A percentile compares a stretch with the other conserved stretches of the same genome.
Conservation (phyloP, 2,888 invertebrate genomes). For the Brenthis hecate region DNA sequence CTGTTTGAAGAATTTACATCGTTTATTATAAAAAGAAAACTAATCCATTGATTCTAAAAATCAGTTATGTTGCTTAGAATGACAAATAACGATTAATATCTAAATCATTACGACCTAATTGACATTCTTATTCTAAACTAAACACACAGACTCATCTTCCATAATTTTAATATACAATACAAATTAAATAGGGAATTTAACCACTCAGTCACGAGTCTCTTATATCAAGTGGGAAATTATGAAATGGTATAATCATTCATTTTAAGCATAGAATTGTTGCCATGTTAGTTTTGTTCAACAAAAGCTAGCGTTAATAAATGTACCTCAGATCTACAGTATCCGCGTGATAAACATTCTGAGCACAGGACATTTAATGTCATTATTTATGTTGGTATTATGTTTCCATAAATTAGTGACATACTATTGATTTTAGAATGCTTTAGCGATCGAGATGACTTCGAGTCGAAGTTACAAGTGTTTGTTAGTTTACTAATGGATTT, state of each 20-base stretch:
- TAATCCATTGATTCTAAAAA: too few species aligned
- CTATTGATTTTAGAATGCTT: conserved; percentile 19
- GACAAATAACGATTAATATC: too few species aligned
- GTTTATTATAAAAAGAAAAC: too few species aligned
- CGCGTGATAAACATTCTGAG: conserved; percentile 44
- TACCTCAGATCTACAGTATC: conserved; percentile 41
- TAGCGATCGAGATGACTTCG: conserved; percentile 10
- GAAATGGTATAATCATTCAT: conserved; percentile 32
- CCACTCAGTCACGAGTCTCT: conserved; percentile 28
- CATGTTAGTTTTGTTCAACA: conserved; percentile 35
- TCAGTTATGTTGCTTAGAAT: too few species aligned
- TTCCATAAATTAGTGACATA: conserved; percentile 49
- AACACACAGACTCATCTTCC: conserved; percentile 7
- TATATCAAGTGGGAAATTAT: conserved; percentile 28
- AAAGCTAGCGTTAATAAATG: conserved; percentile 42
- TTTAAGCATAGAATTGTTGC: conserved; percentile 37
- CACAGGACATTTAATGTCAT: conserved; percentile 45
- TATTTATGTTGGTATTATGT: conserved; percentile 51
- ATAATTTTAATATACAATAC: conserved; percentile 11
- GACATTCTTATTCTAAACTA: neutral
- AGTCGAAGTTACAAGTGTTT: neutral
- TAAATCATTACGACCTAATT: neutral
- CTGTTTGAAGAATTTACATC: too few species aligned
- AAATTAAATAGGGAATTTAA: conserved; percentile 17
- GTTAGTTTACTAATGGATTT: neutral